phyloP scores from a whole-genome alignment of 2,113 vertebrate species.

The Athene cunicularia region DNA sequence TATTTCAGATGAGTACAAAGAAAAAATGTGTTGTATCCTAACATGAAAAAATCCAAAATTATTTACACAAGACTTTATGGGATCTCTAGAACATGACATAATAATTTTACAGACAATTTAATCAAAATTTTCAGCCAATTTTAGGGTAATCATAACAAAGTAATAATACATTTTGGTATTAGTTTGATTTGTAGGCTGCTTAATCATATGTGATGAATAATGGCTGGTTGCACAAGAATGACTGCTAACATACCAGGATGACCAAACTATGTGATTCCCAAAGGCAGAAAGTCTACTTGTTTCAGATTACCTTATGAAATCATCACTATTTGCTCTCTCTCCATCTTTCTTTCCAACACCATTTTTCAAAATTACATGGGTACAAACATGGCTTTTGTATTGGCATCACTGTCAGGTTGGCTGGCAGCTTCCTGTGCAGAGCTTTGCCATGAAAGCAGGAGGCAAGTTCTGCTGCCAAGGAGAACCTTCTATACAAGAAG shows the following conservation, averaged over 20 bases:
- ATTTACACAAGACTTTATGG: not conserved
- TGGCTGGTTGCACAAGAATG: not conserved
- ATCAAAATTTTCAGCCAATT: not conserved
- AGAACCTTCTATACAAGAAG: slow-evolving; percentile 6
- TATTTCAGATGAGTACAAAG: not conserved
- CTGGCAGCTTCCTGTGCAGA: not conserved
- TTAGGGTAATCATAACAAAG: not conserved
- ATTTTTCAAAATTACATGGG: not conserved
- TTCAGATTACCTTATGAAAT: not conserved
- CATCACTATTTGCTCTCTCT: not conserved
- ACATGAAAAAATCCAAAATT: not conserved
- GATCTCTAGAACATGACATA: not conserved
- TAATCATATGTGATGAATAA: not conserved
- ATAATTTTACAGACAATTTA: not conserved
- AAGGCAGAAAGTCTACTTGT: not conserved
- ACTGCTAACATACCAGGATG: not conserved
- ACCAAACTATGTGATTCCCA: not conserved
- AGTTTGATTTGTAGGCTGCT: not conserved
- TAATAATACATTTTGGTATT: not conserved
- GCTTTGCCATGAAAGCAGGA: slow-evolving; percentile 22
- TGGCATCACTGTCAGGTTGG: not conserved
- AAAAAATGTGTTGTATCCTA: not conserved
- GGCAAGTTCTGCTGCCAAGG: slow-evolving; percentile 29
- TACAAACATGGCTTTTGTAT: not conserved
- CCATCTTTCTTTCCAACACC: not conserved